Evolutionary conservation across 2,888 invertebrate species (phyloP).

Genomic region (Alentia gelatinosa): DNA sequence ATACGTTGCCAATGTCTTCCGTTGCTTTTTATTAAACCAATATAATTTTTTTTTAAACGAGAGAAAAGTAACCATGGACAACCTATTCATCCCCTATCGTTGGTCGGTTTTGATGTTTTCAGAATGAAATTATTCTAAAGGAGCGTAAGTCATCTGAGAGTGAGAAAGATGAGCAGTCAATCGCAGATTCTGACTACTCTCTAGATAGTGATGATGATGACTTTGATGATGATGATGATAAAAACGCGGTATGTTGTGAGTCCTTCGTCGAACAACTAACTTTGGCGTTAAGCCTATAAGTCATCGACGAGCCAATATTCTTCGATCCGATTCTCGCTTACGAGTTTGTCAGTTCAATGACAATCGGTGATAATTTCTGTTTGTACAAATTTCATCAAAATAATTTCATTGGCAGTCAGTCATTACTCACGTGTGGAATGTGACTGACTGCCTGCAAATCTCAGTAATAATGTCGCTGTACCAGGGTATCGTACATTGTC

Average conservation of each 20-base stretch:
- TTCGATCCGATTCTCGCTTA: too few species aligned
- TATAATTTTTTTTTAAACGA: neutral
- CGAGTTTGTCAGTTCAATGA: too few species aligned
- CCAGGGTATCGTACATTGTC: too few species aligned
- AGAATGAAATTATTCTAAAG: slow-evolving; percentile 48
- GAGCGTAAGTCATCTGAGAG: slow-evolving; percentile 23
- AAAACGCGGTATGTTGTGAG: slow-evolving; percentile 39
- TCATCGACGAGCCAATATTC: too few species aligned
- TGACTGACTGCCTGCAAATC: too few species aligned
- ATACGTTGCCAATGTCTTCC: neutral
- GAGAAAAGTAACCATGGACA: neutral
- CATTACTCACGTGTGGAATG: too few species aligned
- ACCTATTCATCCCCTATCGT: slow-evolving; percentile 28
- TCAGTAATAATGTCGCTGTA: too few species aligned
- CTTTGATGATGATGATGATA: slow-evolving; percentile 44
- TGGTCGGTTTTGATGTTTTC: slow-evolving; percentile 45
- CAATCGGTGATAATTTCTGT: too few species aligned
- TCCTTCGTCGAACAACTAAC: slow-evolving; percentile 38
- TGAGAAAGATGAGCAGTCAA: neutral
- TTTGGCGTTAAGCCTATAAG: neutral
- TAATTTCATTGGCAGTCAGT: too few species aligned
- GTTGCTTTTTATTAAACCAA: neutral
- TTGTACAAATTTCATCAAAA: too few species aligned
- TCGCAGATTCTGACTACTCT: slow-evolving; percentile 6
- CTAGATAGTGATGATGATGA: slow-evolving; percentile 47